A percentile compares a stretch with the other conserved stretches of the same genome.
Conservation (phyloP, 37 sponge, comb jelly and placozoan species). For the Beroe ovata region DNA sequence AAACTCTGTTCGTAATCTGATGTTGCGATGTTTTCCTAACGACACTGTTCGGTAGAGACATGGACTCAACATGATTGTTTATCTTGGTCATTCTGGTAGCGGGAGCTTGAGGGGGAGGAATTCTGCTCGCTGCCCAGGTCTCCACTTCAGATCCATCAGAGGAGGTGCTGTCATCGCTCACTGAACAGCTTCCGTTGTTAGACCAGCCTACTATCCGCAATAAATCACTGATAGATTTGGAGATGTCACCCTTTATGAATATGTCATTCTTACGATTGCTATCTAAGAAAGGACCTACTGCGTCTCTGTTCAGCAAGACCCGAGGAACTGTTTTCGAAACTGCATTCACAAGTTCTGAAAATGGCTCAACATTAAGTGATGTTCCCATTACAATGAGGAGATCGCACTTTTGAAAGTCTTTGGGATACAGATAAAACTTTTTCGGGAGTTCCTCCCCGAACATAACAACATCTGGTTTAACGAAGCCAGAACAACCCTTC, state of each 20-base stretch:
- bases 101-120: too few relatives aligned
- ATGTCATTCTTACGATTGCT: slow-evolving; percentile 72
- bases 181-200: slow-evolving; percentile 65
- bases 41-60: slow-evolving; percentile 48
- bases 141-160: neutral
- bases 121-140: slow-evolving; percentile 25
- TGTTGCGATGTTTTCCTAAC: slow-evolving; percentile 46
- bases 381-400: slow-evolving; percentile 93
- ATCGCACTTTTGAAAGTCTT: slow-evolving; percentile 84
- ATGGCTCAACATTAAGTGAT: slow-evolving; percentile 90
- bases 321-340: slow-evolving; percentile 72
- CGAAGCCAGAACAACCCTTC: slow-evolving; percentile 71
- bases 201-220: slow-evolving; percentile 73
- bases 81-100: neutral
- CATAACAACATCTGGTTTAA: slow-evolving; percentile 95
- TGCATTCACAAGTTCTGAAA: slow-evolving; percentile 80
- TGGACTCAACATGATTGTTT: neutral
- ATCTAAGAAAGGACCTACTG: slow-evolving; percentile 82
- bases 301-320: slow-evolving; percentile 82
- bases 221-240: slow-evolving; percentile 70
- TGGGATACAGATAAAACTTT: slow-evolving; percentile 78
- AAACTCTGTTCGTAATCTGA: neutral
- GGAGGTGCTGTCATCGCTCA: neutral
- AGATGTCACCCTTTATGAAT: slow-evolving; percentile 75
- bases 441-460: slow-evolving; percentile 91